Evolutionary conservation across 2,113 vertebrate species (phyloP), one percentile per base, ranked within the genome.

Genomic region (Myocastor coypus): DNA sequence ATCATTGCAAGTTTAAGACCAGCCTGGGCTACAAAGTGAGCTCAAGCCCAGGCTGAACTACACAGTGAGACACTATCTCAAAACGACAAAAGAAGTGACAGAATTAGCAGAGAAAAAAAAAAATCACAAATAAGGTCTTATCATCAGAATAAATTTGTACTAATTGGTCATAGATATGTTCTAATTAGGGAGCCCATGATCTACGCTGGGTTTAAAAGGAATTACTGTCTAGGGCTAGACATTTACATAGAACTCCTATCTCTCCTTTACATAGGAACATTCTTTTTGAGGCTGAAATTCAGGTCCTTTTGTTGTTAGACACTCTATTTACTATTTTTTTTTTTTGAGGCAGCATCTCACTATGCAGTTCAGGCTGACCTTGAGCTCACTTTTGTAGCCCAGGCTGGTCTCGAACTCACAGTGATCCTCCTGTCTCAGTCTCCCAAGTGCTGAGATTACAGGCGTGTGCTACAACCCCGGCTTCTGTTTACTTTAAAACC

Each of bases 81-180:
- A 57, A 57, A 57, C 17, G 55, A 57, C 55, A 57, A 57, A 55
- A 57, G 16, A 57, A 57, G 16, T 71, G 63, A 94, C 1, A 94
- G 73, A 40, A 80, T 69, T 83, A 78, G 28, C 81, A 87, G 61
- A 42, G 7, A 32, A 52, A 90, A 11, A 32, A 52, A 90, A 10
- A 63, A 96, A 19, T 55, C 46, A 63, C 75, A 42, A 88, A 11
- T 89, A 89, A 85, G 83, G 46, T 69, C 55, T 88, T 77, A n/a
- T 3, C 7, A 22, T 73, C 13, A 24, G 61, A 81, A 13, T 57
- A 87, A 75, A 66, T 42, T 1, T 59, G 26, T 83, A 71, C 42
- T 24, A 93, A 92, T 0, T 83, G 34, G 12, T 81, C 50, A 63
- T 68, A 85, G 91, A 80, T 19, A 83, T 8, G 10, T 78, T 71